Base-by-base conservation (phyloP, 1,140 invertebrate genomes). In the Neodiprion fabricii region DNA sequence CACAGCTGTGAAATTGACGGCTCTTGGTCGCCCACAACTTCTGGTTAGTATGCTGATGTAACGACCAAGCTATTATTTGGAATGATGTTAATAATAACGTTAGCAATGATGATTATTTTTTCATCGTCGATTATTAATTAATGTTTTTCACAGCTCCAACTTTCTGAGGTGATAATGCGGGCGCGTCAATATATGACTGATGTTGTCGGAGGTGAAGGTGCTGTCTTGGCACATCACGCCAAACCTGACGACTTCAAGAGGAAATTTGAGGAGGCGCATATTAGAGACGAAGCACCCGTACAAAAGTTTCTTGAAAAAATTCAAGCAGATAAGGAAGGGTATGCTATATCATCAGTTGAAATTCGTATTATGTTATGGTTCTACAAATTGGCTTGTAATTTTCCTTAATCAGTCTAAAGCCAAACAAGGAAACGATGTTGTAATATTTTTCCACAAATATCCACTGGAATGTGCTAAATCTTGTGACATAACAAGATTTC, bases 1-100 rank as follows among this genome's bases (percentile, higher is more conserved):
- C 83, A 97, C 97, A 81, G 98, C 98, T 47, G 94, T 99, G 70
- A 99, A 99, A 91, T 87, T 99, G 81, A 99, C 98, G 49, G 98
- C 98, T 17, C 91, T 99, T 23, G 98, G 98, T 79, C 92, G 98
- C 85, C 98, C 98, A 75, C 97, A 99, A 86, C 89, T 99, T 78
- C 90, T 99, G 91, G 96, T 99, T 90, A 91, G 90, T 91, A 40
- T 40, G 79, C 72, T 72, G 70, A 49, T 73, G 69, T 61, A 49
- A n/a, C n/a, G 49, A 74, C 14, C 48, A 50, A 67, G 10, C 67
- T 48, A 28, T 71, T 28, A 17, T 74, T 72, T 71, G 67, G 70
- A 49, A 11, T 21, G 68, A 73, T 67, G 67, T 49, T 49, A 50
- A 23, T 72, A 76, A 72, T 74, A 21, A 40, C 28, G 0, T 40